phyloP scores from a whole-genome alignment of 2,113 vertebrate species.

The Daboia siamensis region DNA sequence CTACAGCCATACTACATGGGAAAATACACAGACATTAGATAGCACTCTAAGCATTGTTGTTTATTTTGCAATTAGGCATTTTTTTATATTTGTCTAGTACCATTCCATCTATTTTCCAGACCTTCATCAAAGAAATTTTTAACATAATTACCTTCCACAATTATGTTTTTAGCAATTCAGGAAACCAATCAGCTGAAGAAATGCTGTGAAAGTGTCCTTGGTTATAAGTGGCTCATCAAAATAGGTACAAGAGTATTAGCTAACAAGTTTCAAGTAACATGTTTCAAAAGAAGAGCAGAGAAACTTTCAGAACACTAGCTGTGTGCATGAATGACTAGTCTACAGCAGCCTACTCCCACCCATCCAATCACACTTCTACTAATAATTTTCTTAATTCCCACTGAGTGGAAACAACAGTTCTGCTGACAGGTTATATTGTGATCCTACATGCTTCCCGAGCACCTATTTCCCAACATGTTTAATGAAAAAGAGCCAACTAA shows the following conservation, averaged over 20 bases:
- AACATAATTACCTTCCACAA: not conserved
- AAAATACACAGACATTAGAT: not conserved
- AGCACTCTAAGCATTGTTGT: not conserved
- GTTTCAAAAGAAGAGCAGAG: not conserved
- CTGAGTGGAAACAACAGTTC: not conserved
- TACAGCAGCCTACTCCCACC: not conserved
- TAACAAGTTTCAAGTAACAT: not conserved
- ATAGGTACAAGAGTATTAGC: fast-evolving
- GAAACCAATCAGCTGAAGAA: not conserved
- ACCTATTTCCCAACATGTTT: not conserved
- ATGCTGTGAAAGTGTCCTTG: conserved; percentile 10
- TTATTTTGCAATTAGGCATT: no score
- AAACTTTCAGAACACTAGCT: not conserved
- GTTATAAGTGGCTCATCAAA: not conserved
- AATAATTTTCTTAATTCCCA: not conserved
- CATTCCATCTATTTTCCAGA: not conserved
- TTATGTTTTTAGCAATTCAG: not conserved
- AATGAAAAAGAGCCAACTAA: not conserved
- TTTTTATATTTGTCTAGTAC: not conserved
- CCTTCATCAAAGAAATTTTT: not conserved
- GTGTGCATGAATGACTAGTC: not conserved
- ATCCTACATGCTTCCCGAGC: not conserved
- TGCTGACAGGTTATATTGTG: not conserved
- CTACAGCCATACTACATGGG: not conserved
- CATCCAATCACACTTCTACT: not conserved